phyloP scores from a whole-genome alignment of 2,888 invertebrate genomes.

The Autographa pulchrina region DNA sequence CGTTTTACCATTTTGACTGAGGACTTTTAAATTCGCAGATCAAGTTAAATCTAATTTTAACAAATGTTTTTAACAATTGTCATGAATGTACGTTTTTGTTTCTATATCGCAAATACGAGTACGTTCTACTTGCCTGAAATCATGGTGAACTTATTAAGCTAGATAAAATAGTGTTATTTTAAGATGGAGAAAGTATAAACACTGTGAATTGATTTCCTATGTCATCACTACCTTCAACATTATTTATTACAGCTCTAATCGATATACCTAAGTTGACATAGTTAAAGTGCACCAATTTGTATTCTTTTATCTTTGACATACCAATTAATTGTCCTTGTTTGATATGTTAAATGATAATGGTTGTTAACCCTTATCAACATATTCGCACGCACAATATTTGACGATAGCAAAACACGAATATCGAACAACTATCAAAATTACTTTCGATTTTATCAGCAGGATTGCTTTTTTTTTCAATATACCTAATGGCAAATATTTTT shows the following conservation, averaged over 20 bases:
- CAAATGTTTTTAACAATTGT: not conserved
- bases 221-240: no score
- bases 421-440: constrained; percentile 12
- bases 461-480: not conserved
- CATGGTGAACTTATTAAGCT: no score
- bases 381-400: constrained; percentile 15
- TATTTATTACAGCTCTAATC: no score
- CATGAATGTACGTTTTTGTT: no score
- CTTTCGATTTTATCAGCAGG: not conserved
- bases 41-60: not conserved
- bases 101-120: no score
- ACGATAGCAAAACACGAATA: constrained; percentile 23
- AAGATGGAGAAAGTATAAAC: no score
- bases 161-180: no score
- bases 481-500: not conserved
- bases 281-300: not conserved
- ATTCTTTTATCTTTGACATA: not conserved
- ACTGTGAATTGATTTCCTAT: no score
- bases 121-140: no score
- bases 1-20: not conserved
- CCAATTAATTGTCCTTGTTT: constrained; percentile 9
- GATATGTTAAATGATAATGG: not conserved
- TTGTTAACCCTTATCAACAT: constrained; percentile 12
- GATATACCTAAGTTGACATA: not conserved
- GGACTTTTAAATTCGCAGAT: not conserved